Base-by-base conservation (phyloP, 2,797 vertebrate genomes). In the Chiroxiphia lanceolata region DNA sequence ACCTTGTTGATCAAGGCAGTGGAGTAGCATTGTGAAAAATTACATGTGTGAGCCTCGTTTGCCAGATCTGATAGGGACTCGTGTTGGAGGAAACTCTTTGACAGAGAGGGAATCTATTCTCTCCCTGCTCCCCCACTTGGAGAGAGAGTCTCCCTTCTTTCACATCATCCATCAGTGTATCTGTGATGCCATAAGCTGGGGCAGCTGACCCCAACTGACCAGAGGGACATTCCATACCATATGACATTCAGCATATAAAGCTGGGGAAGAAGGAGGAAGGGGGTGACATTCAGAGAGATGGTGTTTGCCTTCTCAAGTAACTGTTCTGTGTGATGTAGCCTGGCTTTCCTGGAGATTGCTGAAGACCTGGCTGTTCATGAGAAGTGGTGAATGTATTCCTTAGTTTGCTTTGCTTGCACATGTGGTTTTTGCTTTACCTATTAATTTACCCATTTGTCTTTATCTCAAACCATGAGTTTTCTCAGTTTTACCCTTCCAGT, bases 1-100 rank as follows among this genome's bases (percentile, higher is more conserved):
- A 56, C 34, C 34, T 59, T 63, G 40, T 40, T n/a, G 18, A 70
- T 22, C 11, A 34, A 57, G 27, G 17, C 54, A 76, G 20, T 29
- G 50, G 56, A 9, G 11, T 12, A 71, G 15, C 2, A 1, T 15
- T 42, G 26, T 19, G 34, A 71, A 89, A 90, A 47, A 93, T 31
- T 8, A 13, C 0, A 0, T 12, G 3, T 19, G 10, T 27, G 38
- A 54, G 31, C 47, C 29, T 53, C 1, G 0, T 77, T 74, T 23
- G 14, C 60, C 50, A 31, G 50, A 31, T 77, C 19, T 81, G n/a
- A n/a, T 0, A 26, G 48, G 44, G 15, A 40, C 15, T 42, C 14
- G 8, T 44, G 31, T 6, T 64, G 16, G 18, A 50, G 42, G 22
- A 84, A 93, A 71, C 16, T 23, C 27, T 23, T 65, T 25, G 34